These are phyloP conservation scores for Andrena haemorrhoa DNA, from an alignment of 2,888 invertebrate genomes.

Conservation along the genomic window DNA sequence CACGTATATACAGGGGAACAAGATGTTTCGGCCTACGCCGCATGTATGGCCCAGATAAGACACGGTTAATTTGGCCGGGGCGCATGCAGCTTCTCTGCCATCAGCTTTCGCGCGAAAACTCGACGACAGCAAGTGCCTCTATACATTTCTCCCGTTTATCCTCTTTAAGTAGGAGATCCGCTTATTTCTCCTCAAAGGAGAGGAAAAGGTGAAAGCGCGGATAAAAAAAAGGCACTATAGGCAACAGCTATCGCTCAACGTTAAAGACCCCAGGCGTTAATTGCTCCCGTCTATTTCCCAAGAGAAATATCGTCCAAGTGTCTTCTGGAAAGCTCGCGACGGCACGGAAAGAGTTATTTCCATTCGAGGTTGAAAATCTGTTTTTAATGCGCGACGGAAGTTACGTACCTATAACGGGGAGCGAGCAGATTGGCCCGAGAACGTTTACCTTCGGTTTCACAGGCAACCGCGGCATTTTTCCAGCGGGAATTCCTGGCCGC, in stretches of 20 bases:
- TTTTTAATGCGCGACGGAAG: not conserved
- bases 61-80: constrained; percentile 52
- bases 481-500: constrained; percentile 6
- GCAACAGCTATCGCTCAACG: too few relatives aligned
- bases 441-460: constrained; percentile 30
- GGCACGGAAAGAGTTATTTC: not conserved
- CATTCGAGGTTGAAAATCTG: not conserved
- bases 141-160: constrained; percentile 4
- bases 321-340: too few relatives aligned
- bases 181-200: not conserved
- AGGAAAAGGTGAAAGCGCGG: not conserved
- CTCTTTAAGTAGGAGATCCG: not conserved
- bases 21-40: constrained; percentile 36
- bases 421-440: constrained; percentile 23
- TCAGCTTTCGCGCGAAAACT: constrained; percentile 1
- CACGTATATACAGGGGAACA: constrained; percentile 20
- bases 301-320: too few relatives aligned
- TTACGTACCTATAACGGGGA: not conserved
- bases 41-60: constrained; percentile 53
- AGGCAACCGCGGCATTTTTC: constrained; percentile 8
- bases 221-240: too few relatives aligned
- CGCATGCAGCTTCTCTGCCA: constrained; percentile 13
- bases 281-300: too few relatives aligned
- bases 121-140: not conserved
- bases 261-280: too few relatives aligned